Evolutionary conservation across 2,113 vertebrate species (phyloP).

Genomic region (Istiophorus platypterus): DNA sequence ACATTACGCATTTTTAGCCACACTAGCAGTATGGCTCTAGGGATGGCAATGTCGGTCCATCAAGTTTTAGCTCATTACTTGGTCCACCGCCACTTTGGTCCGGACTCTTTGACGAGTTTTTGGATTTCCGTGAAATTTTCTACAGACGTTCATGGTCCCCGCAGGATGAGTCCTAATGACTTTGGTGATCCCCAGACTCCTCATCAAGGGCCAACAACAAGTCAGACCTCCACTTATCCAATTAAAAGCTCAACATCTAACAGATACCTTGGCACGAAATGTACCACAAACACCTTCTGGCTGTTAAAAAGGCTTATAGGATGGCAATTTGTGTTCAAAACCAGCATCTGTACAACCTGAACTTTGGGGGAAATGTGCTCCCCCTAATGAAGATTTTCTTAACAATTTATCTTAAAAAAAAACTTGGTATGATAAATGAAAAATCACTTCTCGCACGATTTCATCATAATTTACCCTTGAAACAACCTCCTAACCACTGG

Average conservation of each 20-base stretch:
- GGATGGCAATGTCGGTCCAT: not conserved
- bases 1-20: not conserved
- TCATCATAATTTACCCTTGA: constrained; percentile 16
- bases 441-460: not conserved
- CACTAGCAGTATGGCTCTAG: not conserved
- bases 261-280: no score
- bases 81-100: not conserved
- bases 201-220: not conserved
- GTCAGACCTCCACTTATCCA: not conserved
- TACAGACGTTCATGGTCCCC: not conserved
- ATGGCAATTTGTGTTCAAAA: constrained; percentile 19
- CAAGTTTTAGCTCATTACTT: not conserved
- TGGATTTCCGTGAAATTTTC: not conserved
- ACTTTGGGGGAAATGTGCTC: not conserved
- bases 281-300: no score
- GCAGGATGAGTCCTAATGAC: not conserved
- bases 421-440: constrained; percentile 5
- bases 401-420: constrained; percentile 8
- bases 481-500: not conserved
- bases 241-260: no score
- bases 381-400: not conserved
- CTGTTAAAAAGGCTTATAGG: not conserved
- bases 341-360: not conserved
- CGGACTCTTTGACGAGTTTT: not conserved
- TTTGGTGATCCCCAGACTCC: not conserved